Conservation (phyloP, 2,888 invertebrate species). For the Drymonia ruficornis region DNA sequence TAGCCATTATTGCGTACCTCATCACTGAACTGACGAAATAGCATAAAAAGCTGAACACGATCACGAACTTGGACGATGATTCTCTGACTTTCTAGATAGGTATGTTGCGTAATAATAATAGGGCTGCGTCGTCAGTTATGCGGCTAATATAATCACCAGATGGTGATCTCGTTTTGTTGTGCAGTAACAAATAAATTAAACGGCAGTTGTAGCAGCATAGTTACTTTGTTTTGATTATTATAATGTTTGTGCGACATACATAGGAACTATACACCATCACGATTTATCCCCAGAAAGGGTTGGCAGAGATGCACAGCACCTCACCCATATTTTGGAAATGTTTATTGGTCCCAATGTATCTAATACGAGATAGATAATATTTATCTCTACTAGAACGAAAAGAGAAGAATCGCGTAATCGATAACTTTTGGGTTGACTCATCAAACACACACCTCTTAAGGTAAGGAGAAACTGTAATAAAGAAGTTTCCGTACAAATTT, state of each 20-base stretch:
- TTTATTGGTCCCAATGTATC: too few species aligned
- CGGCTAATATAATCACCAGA: conserved; percentile 12
- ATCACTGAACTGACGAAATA: background rate
- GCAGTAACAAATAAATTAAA: conserved; percentile 11
- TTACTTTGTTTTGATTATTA: background rate
- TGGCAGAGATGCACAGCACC: background rate
- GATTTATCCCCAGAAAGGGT: background rate
- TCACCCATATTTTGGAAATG: too few species aligned
- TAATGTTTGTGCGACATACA: background rate
- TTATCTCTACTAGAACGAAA: background rate
- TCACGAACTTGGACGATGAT: background rate
- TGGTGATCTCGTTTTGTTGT: conserved; percentile 14
- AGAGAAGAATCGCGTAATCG: background rate
- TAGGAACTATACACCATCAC: too few species aligned
- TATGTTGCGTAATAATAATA: conserved; percentile 7
- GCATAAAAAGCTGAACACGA: background rate
- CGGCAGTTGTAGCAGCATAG: conserved; percentile 3
- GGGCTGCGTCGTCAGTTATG: conserved; percentile 9
- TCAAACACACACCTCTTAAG: background rate
- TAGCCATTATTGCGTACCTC: background rate
- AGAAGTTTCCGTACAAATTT: too few species aligned
- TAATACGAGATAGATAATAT: too few species aligned
- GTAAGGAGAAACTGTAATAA: too few species aligned
- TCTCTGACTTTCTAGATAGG: background rate
- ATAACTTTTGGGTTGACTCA: background rate